These are phyloP conservation scores for Arctia plantaginis DNA, from an alignment of 2,888 invertebrate species.

Conservation along the genomic window DNA sequence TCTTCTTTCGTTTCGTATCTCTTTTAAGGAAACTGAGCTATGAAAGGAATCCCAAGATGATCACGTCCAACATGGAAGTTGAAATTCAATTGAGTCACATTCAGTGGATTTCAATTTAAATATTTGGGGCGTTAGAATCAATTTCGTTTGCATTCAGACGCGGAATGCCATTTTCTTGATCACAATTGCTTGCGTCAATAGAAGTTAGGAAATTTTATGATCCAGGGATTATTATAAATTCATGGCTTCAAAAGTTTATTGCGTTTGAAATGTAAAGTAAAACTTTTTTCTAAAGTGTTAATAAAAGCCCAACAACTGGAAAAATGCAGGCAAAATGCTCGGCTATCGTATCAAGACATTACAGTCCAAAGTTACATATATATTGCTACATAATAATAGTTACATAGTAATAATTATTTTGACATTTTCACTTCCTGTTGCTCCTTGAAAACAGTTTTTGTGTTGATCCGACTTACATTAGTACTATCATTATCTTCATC, in stretches of 20 bases:
- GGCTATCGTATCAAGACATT: too few species aligned
- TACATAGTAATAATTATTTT: too few species aligned
- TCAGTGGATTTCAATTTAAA: conserved; percentile 48
- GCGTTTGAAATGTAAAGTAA: not conserved
- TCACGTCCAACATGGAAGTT: conserved; percentile 32
- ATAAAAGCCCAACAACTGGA: too few species aligned
- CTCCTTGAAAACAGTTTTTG: too few species aligned
- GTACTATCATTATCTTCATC: too few species aligned
- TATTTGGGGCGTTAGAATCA: conserved; percentile 41
- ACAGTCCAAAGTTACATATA: too few species aligned
- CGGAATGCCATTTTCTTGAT: conserved; percentile 33
- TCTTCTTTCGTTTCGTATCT: conserved; percentile 31
- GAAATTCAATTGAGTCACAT: conserved; percentile 47
- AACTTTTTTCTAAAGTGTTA: not conserved
- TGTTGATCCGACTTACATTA: too few species aligned
- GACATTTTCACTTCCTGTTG: too few species aligned
- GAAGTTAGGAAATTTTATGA: conserved; percentile 43
- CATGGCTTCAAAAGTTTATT: conserved; percentile 33
- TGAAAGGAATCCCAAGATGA: conserved; percentile 40
- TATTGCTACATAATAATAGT: too few species aligned
- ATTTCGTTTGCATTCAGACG: conserved; percentile 49
- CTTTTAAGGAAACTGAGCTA: conserved; percentile 21
- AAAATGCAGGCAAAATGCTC: too few species aligned
- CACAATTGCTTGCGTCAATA: conserved; percentile 45
- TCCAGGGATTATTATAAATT: conserved; percentile 33